These are phyloP conservation scores for Strigamia transsilvanica DNA, from an alignment of 2,888 invertebrate species.

Conservation along the genomic window DNA sequence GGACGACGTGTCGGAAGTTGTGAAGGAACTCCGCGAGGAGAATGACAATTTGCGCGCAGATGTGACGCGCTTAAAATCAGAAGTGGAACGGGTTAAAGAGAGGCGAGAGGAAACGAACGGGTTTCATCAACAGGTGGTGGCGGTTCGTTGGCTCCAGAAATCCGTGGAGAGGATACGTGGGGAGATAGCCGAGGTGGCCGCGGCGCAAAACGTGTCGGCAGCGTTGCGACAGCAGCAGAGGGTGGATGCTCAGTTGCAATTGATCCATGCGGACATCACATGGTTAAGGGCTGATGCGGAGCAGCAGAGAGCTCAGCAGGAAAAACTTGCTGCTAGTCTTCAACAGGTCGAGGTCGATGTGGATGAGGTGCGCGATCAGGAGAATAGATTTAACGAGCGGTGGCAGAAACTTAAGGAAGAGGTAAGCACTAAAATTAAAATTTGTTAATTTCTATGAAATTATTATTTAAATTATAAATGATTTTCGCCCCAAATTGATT, in stretches of 20 bases:
- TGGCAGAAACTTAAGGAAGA: conserved; percentile 57
- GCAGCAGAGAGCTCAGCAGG: conserved; percentile 55
- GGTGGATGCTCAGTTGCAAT: conserved; percentile 55
- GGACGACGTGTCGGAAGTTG: conserved; percentile 49
- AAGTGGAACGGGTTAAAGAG: conserved; percentile 55
- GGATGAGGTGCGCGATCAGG: conserved; percentile 59
- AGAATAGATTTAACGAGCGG: conserved; percentile 58
- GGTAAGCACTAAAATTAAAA: conserved; percentile 55
- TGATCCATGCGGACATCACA: conserved; percentile 57
- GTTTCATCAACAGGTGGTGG: conserved; percentile 54
- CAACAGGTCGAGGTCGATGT: conserved; percentile 59
- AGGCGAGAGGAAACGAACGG: conserved; percentile 54
- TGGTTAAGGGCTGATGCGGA: conserved; percentile 56
- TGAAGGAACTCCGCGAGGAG: conserved; percentile 55
- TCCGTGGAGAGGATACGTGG: conserved; percentile 57
- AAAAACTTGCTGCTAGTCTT: conserved; percentile 56
- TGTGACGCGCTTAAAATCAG: conserved; percentile 54
- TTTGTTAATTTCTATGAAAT: background rate
- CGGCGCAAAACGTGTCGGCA: conserved; percentile 57
- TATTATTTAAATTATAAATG: no score
- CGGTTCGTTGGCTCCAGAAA: conserved; percentile 57
- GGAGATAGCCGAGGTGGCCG: conserved; percentile 58
- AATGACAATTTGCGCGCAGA: conserved; percentile 56
- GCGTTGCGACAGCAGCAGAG: conserved; percentile 55
- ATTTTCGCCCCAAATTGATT: no score